Evolutionary conservation across 2,113 vertebrate species (phyloP), one percentile per base, ranked within the genome.

Genomic region (Spheniscus mendiculus): DNA sequence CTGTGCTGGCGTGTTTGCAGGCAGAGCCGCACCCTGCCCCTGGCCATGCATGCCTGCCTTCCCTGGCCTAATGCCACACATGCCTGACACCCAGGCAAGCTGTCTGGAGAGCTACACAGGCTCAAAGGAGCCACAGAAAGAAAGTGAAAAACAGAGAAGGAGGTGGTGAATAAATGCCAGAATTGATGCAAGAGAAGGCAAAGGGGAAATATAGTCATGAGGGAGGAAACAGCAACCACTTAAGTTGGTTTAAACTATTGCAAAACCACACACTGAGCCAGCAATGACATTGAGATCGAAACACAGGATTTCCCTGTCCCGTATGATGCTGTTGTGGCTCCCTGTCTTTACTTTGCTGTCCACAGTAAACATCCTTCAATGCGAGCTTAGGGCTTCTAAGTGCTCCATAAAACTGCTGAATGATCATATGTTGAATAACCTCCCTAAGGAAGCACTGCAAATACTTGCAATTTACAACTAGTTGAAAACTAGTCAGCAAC

Each of bases 1-100:
- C 56, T 36, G 30, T 83, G 67, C 50, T 0, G 15, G 18, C 9
- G 11, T 0, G 0, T 12, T n/a, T 80, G 38, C 22, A 55, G 86
- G 38, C 63, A 93, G 42, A 89, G 55, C 59, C 69, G 70, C 72
- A 71, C 38, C 77, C 30, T 87, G 55, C 6, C 36, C 50, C 40
- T 55, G 42, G 47, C 52, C n/a, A 6, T 10, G 16, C 0, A 2
- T 58, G 29, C 50, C 73, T 87, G 26, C 12, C 42, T 42, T 42
- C 42, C 25, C 70, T 61, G 32, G 7, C 30, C 56, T 49, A 22
- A 29, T 34, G 82, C 61, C 55, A 32, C 27, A 5, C 1, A n/a
- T n/a, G n/a, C 9, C 42, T 47, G 66, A 49, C 32, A 50, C 40
- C 14, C 36, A 38, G 30, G 30, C 19, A 65, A 58, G 8, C 65